Conservation (phyloP, 2,888 invertebrate species). For the Augiades crinisus region DNA sequence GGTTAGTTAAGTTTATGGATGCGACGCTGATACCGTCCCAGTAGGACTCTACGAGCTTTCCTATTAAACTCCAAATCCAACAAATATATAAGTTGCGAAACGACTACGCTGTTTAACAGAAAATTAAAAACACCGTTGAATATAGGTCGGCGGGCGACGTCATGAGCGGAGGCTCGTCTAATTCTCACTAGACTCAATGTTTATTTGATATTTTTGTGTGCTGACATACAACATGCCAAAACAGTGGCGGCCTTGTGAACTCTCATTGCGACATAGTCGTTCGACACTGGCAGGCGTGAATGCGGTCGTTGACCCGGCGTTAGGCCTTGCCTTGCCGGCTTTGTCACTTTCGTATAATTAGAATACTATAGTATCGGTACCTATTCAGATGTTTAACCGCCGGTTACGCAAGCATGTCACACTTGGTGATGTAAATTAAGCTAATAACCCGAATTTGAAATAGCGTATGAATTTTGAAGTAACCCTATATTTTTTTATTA, state of each 20-base stretch:
- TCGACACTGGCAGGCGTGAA: slow-evolving; percentile 39
- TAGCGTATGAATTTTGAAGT: no score
- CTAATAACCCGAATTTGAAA: neutral
- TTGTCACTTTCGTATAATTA: slow-evolving; percentile 47
- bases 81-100: no score
- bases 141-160: no score
- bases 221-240: slow-evolving; percentile 29
- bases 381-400: neutral
- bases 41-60: no score
- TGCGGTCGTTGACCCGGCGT: slow-evolving; percentile 55
- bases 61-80: no score
- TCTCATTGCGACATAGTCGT: slow-evolving; percentile 52
- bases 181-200: neutral
- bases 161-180: neutral
- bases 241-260: slow-evolving; percentile 54
- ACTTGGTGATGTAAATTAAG: neutral
- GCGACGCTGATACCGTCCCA: no score
- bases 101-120: no score
- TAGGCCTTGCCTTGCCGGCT: slow-evolving; percentile 57
- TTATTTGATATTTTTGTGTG: slow-evolving; percentile 11
- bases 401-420: neutral
- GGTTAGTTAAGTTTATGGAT: no score
- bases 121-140: no score
- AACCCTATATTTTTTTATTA: no score
- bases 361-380: slow-evolving; percentile 2